Evolutionary conservation across 2,113 vertebrate species (phyloP).

Genomic region (Pseudorhombus dupliciocellatus): DNA sequence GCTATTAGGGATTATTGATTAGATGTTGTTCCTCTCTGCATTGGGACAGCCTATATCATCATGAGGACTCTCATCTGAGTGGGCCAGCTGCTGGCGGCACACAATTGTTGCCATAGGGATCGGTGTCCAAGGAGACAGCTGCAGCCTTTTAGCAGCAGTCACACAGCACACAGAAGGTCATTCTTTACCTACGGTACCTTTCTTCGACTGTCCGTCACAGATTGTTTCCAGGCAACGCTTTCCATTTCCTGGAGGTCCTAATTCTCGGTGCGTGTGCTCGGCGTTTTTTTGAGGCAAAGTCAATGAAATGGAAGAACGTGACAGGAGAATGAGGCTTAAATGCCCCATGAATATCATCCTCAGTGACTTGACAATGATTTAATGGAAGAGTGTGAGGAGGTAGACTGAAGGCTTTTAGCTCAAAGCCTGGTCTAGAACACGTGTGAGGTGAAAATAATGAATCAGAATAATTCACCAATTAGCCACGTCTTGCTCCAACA

Average conservation of each 20-base stretch:
- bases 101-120: slow-evolving; percentile 72
- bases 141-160: slow-evolving; percentile 71
- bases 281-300: slow-evolving; percentile 21
- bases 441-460: too few relatives aligned
- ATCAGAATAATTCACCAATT: too few relatives aligned
- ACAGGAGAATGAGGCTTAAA: not conserved
- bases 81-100: slow-evolving; percentile 53
- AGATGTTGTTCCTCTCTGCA: slow-evolving; percentile 24
- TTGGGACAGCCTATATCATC: slow-evolving; percentile 52
- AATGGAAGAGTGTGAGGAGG: too few relatives aligned
- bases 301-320: slow-evolving; percentile 7
- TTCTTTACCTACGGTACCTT: slow-evolving; percentile 73
- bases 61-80: slow-evolving; percentile 51
- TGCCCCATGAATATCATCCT: not conserved
- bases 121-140: slow-evolving; percentile 69
- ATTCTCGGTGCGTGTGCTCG: slow-evolving; percentile 5
- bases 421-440: not conserved
- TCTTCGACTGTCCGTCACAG: slow-evolving; percentile 68
- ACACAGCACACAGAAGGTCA: slow-evolving; percentile 77
- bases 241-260: slow-evolving; percentile 9
- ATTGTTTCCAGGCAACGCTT: slow-evolving; percentile 76
- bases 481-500: too few relatives aligned
- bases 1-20: slow-evolving; percentile 65
- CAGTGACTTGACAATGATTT: not conserved
- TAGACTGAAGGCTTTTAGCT: too few relatives aligned